These are phyloP conservation scores for Neopipo cinnamomea DNA, from an alignment of 2,113 vertebrate genomes.

Conservation along the genomic window DNA sequence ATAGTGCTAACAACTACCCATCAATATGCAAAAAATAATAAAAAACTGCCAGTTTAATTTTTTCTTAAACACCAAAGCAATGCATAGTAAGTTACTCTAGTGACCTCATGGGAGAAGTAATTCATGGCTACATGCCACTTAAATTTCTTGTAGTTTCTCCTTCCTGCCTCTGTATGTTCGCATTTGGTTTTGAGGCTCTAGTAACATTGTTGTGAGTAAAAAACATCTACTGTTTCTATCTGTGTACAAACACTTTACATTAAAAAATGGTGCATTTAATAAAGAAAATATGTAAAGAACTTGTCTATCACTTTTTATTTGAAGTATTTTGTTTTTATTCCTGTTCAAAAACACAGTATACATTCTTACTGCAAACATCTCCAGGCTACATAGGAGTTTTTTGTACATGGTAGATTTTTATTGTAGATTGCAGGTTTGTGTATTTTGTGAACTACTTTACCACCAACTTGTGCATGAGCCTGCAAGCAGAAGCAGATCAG, in stretches of 20 bases:
- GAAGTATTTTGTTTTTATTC: not conserved
- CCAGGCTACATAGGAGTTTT: fast-evolving
- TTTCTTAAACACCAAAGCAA: not conserved
- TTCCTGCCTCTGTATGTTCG: not conserved
- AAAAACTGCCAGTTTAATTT: not conserved
- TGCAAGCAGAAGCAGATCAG: not conserved
- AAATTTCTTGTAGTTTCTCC: not conserved
- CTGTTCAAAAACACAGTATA: not conserved
- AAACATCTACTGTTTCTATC: not conserved
- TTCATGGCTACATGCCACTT: not conserved
- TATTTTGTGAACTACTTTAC: not conserved
- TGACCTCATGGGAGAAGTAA: not conserved
- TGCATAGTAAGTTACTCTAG: not conserved
- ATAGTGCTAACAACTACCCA: not conserved
- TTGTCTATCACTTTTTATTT: not conserved
- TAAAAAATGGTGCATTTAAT: not conserved
- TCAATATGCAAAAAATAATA: not conserved
- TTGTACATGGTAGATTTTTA: not conserved
- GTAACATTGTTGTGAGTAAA: not conserved
- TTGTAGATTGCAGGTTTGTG: not conserved
- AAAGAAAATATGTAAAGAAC: not conserved
- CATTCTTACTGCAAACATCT: not conserved
- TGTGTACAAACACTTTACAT: not conserved
- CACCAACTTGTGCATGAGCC: not conserved
- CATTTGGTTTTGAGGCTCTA: not conserved